Base-by-base conservation (phyloP, 1,140 invertebrate genomes). In the Listronotus bonariensis region DNA sequence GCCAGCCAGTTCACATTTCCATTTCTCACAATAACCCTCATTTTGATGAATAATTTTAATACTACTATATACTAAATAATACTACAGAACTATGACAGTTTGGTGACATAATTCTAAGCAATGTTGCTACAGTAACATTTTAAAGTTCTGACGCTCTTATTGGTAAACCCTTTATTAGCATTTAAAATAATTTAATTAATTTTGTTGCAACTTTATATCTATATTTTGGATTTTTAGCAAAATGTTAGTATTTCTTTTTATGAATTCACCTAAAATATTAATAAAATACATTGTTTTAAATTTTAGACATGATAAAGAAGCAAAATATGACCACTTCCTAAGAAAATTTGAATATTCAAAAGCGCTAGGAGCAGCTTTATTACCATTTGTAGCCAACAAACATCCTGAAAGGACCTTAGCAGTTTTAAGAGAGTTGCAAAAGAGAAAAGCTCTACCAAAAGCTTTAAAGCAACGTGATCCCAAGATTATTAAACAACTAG, bases 341-440 rank as follows among this genome's bases (percentile, higher is more conserved):
- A 85, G 90, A 65, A 89, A 88, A 79, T 96, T 93, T 79, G 83
- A 92, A 70, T 93, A 92, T 78, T 85, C 86, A 0, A 90, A 90
- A 83, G 92, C 93, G 6, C 80, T 97, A 10, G 87, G 92, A 73
- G 74, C 78, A 57, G 93, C 90, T 34, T 76, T 97, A 68, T 72
- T 81, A 32, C 81, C 81, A 31, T 84, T 83, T 71, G 78, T 88
- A 10, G 74, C 80, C 10, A 85, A 82, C 26, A 88, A 87, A 74
- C 82, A 80, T 43, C 93, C 95, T 4, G 88, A 93, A 71, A 81
- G 88, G 31, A 91, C 91, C 3, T 85, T 95, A 46, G 85, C 87
- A 52, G 79, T 96, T 5, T 82, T 96, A 65, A 90, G 93, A 77
- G 95, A 98, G 80, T 79, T 97, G 36, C 87, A 91, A 12, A 84